phyloP scores from a whole-genome alignment of 2,888 invertebrate species.

The Drosophila planitibia region DNA sequence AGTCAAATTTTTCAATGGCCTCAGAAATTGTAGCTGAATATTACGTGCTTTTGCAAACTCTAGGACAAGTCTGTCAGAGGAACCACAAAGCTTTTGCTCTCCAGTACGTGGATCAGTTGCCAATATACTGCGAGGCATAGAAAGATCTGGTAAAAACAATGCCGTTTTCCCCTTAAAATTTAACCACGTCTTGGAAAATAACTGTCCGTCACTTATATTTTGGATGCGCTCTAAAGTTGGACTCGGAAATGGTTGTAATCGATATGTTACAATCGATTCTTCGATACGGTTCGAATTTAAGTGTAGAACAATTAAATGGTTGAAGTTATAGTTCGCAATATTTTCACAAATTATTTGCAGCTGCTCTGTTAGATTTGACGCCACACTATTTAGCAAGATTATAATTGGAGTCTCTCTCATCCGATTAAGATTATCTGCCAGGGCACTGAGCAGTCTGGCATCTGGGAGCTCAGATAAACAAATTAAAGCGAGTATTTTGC shows the following conservation, averaged over 20 bases:
- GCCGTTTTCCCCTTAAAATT: conserved; percentile 15
- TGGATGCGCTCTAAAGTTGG: background rate
- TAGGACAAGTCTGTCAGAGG: background rate
- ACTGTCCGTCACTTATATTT: background rate
- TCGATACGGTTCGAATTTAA: background rate
- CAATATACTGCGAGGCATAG: conserved; percentile 2
- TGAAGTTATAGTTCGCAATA: background rate
- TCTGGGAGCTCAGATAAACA: conserved; percentile 28
- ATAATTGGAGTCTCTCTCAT: conserved; percentile 36
- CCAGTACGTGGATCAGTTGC: background rate
- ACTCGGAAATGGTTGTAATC: conserved; percentile 35
- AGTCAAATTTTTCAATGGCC: background rate
- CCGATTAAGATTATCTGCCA: conserved; percentile 25
- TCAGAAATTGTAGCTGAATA: background rate
- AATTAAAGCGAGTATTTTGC: conserved; percentile 17
- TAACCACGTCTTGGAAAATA: background rate
- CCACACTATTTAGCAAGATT: conserved; percentile 14
- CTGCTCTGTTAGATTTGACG: background rate
- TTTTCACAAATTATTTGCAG: background rate
- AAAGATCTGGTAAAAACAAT: background rate
- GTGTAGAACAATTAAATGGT: conserved; percentile 30
- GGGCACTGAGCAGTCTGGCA: background rate
- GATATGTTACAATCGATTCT: background rate
- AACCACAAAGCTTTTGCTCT: background rate
- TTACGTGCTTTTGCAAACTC: conserved; percentile 32